A percentile compares a stretch with the other conserved stretches of the same genome.
Conservation (phyloP, 53 echinoderm and acorn worm genomes). For the Echinometra lucunter region DNA sequence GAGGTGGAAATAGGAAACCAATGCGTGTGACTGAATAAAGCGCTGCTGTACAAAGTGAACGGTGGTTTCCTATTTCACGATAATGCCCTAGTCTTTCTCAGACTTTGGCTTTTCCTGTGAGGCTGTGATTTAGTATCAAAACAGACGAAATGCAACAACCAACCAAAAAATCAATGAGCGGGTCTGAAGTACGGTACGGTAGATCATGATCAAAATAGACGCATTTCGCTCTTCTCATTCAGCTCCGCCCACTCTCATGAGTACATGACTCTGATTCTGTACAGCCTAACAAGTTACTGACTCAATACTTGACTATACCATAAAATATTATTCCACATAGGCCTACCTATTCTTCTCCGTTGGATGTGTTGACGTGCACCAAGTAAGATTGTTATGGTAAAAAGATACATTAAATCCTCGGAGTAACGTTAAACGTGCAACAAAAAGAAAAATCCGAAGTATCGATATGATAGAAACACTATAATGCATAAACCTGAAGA, state of each 20-base stretch:
- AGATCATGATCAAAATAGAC: neutral
- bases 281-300: no score
- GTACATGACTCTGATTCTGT: no score
- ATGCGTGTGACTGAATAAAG: no score
- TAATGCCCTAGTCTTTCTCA: no score
- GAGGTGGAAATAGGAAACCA: no score
- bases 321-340: neutral
- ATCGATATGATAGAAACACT: neutral
- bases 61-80: no score
- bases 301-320: no score
- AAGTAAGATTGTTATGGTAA: neutral
- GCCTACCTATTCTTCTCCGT: neutral
- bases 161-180: neutral
- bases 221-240: neutral
- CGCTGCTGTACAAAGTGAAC: no score
- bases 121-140: no score
- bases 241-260: neutral
- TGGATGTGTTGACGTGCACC: neutral
- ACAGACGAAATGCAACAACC: neutral
- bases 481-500: neutral
- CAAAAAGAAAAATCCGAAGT: no score
- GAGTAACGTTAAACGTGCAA: neutral
- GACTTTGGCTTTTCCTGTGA: no score
- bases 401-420: neutral
- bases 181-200: constrained; percentile 22